A percentile compares a stretch with the other conserved stretches of the same genome.
phyloP scores from a whole-genome alignment of 2,888 invertebrate genomes.

The Drosophila sordidula region DNA sequence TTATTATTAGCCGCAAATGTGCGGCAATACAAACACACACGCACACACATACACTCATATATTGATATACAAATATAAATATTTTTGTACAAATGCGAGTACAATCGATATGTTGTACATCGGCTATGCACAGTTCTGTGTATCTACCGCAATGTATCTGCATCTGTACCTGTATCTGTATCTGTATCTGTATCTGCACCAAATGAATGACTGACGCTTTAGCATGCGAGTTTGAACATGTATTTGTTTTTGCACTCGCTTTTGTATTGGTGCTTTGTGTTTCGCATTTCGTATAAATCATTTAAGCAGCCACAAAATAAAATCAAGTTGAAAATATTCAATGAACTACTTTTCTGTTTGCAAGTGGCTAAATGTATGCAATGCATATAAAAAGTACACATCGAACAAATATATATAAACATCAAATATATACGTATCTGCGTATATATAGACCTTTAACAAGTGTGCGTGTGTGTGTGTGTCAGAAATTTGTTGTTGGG shows the following conservation, averaged over 20 bases:
- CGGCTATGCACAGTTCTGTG: slow-evolving; percentile 39
- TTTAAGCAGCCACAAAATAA: slow-evolving; percentile 67
- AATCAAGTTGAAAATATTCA: slow-evolving; percentile 81
- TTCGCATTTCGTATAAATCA: slow-evolving; percentile 67
- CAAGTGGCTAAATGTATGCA: slow-evolving; percentile 66
- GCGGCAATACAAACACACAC: slow-evolving; percentile 56
- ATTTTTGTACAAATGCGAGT: slow-evolving; percentile 30
- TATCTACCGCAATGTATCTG: slow-evolving; percentile 27
- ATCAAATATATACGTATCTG: slow-evolving; percentile 1
- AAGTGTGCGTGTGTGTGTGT: slow-evolving; percentile 5
- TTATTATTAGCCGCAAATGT: slow-evolving; percentile 81
- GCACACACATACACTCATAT: slow-evolving; percentile 22
- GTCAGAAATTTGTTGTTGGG: slow-evolving; percentile 19
- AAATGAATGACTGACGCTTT: slow-evolving; percentile 52
- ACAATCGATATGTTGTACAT: slow-evolving; percentile 63
- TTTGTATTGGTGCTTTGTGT: slow-evolving; percentile 56
- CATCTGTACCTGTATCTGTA: slow-evolving; percentile 6
- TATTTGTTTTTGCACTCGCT: slow-evolving; percentile 6
- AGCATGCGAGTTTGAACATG: slow-evolving; percentile 31
- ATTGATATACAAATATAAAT: slow-evolving; percentile 27
- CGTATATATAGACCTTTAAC: slow-evolving; percentile 24
- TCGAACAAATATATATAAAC: slow-evolving; percentile 39
- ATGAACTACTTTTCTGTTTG: slow-evolving; percentile 75
- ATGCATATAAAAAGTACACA: slow-evolving; percentile 50
- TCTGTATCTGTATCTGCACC: slow-evolving; percentile 26